Conservation (phyloP, 1,140 invertebrate species). For the Plectrocnemia conspersa region DNA sequence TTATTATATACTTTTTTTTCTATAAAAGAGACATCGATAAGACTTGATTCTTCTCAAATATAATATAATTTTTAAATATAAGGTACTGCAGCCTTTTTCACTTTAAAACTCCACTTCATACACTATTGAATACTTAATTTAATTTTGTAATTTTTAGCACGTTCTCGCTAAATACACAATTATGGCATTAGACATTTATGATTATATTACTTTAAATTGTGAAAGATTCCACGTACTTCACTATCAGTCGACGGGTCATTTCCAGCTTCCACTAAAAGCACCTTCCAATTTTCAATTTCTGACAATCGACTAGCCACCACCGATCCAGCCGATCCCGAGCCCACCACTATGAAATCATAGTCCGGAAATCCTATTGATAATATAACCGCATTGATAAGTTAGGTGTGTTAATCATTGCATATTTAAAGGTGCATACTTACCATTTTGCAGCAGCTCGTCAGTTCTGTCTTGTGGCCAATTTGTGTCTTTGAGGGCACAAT, state of each 20-base stretch:
- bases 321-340: slow-evolving; percentile 38
- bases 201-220: neutral
- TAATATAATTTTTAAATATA: too few relatives aligned
- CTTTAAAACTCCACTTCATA: too few relatives aligned
- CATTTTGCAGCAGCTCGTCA: slow-evolving; percentile 43
- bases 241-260: slow-evolving; percentile 33
- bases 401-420: too few relatives aligned
- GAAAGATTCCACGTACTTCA: slow-evolving; percentile 28
- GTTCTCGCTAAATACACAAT: too few relatives aligned
- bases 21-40: too few relatives aligned
- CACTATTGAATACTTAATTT: too few relatives aligned
- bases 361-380: slow-evolving; percentile 9
- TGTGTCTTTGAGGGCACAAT: slow-evolving; percentile 54
- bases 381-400: neutral
- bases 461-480: slow-evolving; percentile 52
- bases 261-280: slow-evolving; percentile 48
- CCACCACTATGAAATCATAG: slow-evolving; percentile 33
- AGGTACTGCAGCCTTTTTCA: too few relatives aligned
- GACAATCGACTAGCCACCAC: slow-evolving; percentile 45
- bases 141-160: too few relatives aligned
- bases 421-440: too few relatives aligned
- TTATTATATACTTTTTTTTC: too few relatives aligned
- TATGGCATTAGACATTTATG: too few relatives aligned
- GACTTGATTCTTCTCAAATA: too few relatives aligned
- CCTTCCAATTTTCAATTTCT: slow-evolving; percentile 39